Evolutionary conservation across 2,888 invertebrate genomes (phyloP).

Genomic region (Amorpha juglandis): DNA sequence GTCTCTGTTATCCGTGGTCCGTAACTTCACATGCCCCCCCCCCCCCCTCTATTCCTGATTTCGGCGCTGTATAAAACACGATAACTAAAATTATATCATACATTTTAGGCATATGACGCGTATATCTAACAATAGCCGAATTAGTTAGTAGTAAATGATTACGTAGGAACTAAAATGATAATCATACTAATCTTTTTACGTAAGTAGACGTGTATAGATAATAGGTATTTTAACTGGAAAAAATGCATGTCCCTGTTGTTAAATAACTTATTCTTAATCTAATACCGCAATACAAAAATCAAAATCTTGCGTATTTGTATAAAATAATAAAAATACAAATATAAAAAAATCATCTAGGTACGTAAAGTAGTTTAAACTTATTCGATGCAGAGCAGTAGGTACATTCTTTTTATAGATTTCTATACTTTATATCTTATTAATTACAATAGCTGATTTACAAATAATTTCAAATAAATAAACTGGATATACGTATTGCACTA

Average conservation of each 20-base stretch:
- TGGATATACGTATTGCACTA: conserved; percentile 11
- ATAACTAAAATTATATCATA: no score
- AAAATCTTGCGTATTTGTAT: background rate
- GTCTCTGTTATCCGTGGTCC: no score
- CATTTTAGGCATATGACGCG: no score
- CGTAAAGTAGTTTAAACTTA: background rate
- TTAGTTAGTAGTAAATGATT: background rate
- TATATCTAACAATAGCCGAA: no score
- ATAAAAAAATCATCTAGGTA: background rate
- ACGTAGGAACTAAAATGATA: conserved; percentile 15
- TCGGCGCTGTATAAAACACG: no score
- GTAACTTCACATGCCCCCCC: no score
- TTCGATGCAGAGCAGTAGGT: conserved; percentile 6
- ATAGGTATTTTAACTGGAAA: background rate
- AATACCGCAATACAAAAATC: background rate
- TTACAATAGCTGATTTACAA: conserved; percentile 3
- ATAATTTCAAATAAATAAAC: background rate
- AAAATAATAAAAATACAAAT: background rate
- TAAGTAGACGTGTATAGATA: background rate
- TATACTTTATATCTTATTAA: background rate
- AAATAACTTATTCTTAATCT: background rate
- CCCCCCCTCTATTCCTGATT: no score
- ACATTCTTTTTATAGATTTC: background rate
- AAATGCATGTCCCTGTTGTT: background rate
- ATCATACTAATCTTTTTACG: background rate